A percentile compares a stretch with the other conserved stretches of the same genome.
These are phyloP conservation scores for Cryptocheilus praepositus DNA, from an alignment of 2,888 invertebrate species.

Conservation along the genomic window DNA sequence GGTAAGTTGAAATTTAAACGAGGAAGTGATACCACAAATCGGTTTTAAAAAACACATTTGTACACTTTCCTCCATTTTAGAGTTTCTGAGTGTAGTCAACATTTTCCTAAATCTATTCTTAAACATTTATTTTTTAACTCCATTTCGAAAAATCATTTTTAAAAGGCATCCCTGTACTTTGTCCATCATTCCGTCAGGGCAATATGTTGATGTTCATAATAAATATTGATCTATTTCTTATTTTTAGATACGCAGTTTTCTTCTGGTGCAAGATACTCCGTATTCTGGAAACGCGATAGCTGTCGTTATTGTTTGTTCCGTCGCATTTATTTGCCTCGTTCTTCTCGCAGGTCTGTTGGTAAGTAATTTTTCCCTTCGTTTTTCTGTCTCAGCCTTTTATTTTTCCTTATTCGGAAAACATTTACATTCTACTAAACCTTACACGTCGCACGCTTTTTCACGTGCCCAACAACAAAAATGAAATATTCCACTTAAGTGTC, in stretches of 20 bases:
- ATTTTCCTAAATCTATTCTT: too few species aligned
- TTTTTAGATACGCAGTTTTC: slow-evolving; percentile 67
- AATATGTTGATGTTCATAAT: not conserved
- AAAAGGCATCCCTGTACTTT: too few species aligned
- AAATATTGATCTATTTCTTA: slow-evolving; percentile 6
- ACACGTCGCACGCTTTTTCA: slow-evolving; percentile 4
- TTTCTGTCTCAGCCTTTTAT: not conserved
- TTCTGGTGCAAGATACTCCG: slow-evolving; percentile 61
- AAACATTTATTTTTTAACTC: too few species aligned
- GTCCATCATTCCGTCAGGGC: slow-evolving; percentile 30
- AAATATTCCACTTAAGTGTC: not conserved
- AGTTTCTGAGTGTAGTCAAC: too few species aligned
- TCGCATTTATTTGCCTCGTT: slow-evolving; percentile 86
- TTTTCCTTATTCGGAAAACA: not conserved
- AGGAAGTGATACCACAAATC: not conserved
- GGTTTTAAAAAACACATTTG: not conserved
- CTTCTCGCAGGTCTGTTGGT: slow-evolving; percentile 87
- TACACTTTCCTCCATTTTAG: too few species aligned
- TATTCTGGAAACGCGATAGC: slow-evolving; percentile 79
- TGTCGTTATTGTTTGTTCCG: slow-evolving; percentile 87
- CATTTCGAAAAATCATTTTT: too few species aligned
- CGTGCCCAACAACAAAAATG: not conserved
- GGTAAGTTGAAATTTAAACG: slow-evolving; percentile 55
- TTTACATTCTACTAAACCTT: too few species aligned
- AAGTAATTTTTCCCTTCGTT: slow-evolving; percentile 59